Percentiles rank a stretch among this genome's conserved stretches.
Evolutionary conservation across 2,113 vertebrate species (phyloP).

Genomic region (Diadophis punctatus): DNA sequence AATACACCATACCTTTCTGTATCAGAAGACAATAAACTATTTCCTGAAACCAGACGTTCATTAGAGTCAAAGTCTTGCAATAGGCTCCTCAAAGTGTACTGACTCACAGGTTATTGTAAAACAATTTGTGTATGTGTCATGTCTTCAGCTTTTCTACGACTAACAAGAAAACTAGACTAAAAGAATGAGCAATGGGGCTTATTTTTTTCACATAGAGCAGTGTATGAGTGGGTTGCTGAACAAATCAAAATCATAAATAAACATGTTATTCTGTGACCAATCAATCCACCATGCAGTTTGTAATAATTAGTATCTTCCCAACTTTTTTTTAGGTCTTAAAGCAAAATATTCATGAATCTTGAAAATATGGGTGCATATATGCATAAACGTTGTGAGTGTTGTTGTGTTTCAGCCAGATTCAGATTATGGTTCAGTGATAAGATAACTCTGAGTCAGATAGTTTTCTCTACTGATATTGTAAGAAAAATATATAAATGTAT

Average conservation of each 20-base stretch:
- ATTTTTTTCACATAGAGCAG: not conserved
- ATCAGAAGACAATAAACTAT: not conserved
- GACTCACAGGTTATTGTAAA: not conserved
- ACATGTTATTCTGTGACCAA: not conserved
- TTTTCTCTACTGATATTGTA: not conserved
- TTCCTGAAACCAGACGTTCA: not conserved
- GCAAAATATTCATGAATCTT: not conserved
- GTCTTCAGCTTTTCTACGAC: not conserved
- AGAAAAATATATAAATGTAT: not conserved
- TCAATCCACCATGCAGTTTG: not conserved
- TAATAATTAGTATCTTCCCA: not conserved
- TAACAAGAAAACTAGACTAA: not conserved
- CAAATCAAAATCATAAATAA: not conserved
- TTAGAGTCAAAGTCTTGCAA: not conserved
- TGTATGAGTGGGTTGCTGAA: not conserved
- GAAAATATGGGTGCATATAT: not conserved
- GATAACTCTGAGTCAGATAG: not conserved
- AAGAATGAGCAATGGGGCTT: not conserved
- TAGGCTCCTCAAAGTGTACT: not conserved
- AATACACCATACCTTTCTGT: not conserved
- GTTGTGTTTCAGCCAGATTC: not conserved
- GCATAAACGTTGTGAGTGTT: not conserved
- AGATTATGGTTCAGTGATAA: not conserved
- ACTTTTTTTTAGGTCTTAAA: not conserved
- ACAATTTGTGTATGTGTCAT: not conserved